Evolutionary conservation across 2,113 vertebrate species (phyloP), one percentile per base, ranked within the genome.

Genomic region (Nasalis larvatus): DNA sequence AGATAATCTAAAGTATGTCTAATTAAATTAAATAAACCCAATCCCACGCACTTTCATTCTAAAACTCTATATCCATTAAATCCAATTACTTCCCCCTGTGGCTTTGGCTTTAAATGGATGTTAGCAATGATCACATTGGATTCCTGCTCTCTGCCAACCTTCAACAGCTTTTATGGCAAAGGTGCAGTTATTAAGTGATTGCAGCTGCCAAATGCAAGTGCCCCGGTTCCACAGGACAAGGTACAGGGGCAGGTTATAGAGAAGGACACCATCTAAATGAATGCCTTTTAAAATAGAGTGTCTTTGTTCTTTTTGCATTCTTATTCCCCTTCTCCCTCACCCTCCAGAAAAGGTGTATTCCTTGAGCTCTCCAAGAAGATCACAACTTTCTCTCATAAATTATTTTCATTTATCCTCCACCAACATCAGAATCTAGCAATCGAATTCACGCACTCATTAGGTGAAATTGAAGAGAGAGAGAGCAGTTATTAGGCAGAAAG

Each of bases 1-100:
- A 97, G 76, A 96, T 95, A 71, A 95, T 78, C 40, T 60, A 56
- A 96, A 94, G 56, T 68, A 66, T 56, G 42, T 86, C 93, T 96
- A 95, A 97, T 94, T 81, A 82, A 92, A 93, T 95, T 95, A 94
- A 91, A 73, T 91, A 90, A 97, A 94, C 95, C 84, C 88, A 96
- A 97, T 92, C 60, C 74, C 37, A 80, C 16, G 30, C 45, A 83
- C 77, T 94, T 96, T 90, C 84, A 83, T 87, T 81, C 77, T 78
- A 42, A 94, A 96, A 92, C 54, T 96, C 94, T 42, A 76, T 87
- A 86, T 77, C 87, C 92, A 88, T 86, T 97, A 96, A 96, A 74
- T 92, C 81, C 83, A 97, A 88, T 97, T 74, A 97, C 89, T 94
- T 82, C 16, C 56, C 40, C 85, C 71, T 60, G 20, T 12, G 63